Base-by-base conservation (phyloP, 1,140 invertebrate genomes). In the Cydia fagiglandana region DNA sequence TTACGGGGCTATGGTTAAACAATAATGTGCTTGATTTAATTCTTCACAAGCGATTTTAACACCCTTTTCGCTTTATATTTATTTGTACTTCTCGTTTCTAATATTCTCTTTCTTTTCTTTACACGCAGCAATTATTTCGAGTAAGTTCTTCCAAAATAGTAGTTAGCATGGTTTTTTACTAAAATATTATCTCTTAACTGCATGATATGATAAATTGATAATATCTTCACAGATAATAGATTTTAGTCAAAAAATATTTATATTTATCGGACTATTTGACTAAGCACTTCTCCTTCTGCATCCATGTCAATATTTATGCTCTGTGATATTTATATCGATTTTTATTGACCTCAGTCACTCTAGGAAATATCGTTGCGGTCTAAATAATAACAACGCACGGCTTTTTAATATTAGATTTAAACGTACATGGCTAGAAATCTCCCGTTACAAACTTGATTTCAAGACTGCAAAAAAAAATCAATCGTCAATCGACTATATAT, bases 101-200 rank as follows among this genome's bases (percentile, higher is more conserved):
- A 73, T 41, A 61, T 75, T 78, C 75, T 81, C 83, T 87, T 78
- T 85, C 86, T 87, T 81, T 84, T 88, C 74, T 20, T 76, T 73
- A 86, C 88, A 91, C 76, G 89, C 90, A 92, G 89, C 88, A 89
- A 84, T 83, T 88, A 89, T 82, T 91, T 89, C 83, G 87, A 90
- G 89, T 91, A 92, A 91, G 89, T 91, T 76, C 73, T 77, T 84
- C 82, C 80, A 76, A 76, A 78, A 77, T 81, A 81, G 77, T 76
- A 81, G 66, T 66, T 53, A 17, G 77, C 83, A 78, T 76, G 73
- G 30, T 6, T 77, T 77, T 75, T 15, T 70, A 12, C 15, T 15
- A 47, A 74, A 24, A 53, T 53, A n/a, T 5, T 53, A 53, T 53
- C 17, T 50, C 68, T 76, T 47, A 47, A 47, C 74, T 78, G 74